Evolutionary conservation across 2,113 vertebrate species (phyloP), one percentile per base, ranked within the genome.

Genomic region (Vulpes lagopus): DNA sequence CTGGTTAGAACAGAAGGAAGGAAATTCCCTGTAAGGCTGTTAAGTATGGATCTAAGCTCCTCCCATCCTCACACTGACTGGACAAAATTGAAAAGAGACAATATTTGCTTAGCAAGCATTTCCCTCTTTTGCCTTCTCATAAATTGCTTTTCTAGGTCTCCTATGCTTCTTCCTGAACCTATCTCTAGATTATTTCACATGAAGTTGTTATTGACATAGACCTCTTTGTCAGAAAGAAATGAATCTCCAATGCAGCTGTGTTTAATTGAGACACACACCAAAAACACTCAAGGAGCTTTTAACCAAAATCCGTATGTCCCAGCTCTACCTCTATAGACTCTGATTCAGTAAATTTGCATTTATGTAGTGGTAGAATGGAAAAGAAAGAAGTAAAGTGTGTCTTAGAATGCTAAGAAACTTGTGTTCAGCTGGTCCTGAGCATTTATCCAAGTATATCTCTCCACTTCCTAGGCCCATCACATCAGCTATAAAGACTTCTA

Each of bases 151-250:
- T 62, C 85, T 67, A 82, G 57, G 25, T 25, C 10, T 83, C 32
- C 19, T 60, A 51, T 12, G 30, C 11, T 87, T 65, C 16, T 17
- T 35, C 59, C 25, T 74, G 10, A 94, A n/a, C 19, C 57, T 84
- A n/a, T 12, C 81, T 38, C 25, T 93, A 92, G 86, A 92, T 84
- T 74, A 86, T 92, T 82, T 73, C 79, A 96, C 23, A 59, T 19
- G 92, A 93, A 93, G 30, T 89, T 86, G 43, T 89, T 89, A 74
- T 5, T 89, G 73, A 81, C 55, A 94, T 14, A 80, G 8, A 78
- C 12, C 4, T 8, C 49, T 67, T 43, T 89, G 55, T 95, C 62
- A 83, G 43, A 60, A 90, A 89, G 62, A 91, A 80, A 84, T 0
- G 11, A 92, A 86, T 32, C 1, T 81, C 69, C 25, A 93, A 49